Base-by-base conservation (phyloP, 1,140 invertebrate species). In the Triops longicaudatus region DNA sequence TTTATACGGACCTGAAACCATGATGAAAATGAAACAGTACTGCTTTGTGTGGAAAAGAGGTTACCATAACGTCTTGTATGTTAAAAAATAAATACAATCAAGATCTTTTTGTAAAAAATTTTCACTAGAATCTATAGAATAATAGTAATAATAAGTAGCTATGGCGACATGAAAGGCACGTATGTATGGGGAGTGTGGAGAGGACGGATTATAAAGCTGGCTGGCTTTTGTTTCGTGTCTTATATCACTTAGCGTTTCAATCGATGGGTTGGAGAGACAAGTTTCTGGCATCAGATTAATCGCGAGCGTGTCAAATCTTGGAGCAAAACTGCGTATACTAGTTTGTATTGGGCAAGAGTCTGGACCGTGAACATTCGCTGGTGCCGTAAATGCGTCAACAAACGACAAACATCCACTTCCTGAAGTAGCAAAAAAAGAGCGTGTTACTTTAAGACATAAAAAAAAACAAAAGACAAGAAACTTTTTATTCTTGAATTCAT, bases 311-410 rank as follows among this genome's bases (percentile, higher is more conserved):
- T 93, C 63, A 96, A 83, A 84, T 96, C 95, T 79, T 92, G 90
- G 74, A 94, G 90, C 22, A 97, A 86, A 42, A 94, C 86, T 80
- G 90, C 89, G 82, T 96, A 93, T n/a, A 96, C 90, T 83, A 96
- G 95, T 81, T 90, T 89, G 85, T 96, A 97, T 83, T 96, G 94
- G 73, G 92, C 90, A 72, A 94, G 87, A 71, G 92, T 94, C 85
- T 94, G 92, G 73, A 96, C 90, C 84, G 95, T 91, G 80, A 90
- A 88, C 83, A 94, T 93, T 75, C 94, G 85, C 82, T 96, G 93
- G 81, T 93, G 90, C 72, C 94, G 87, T 26, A 95, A 86, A 78
- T 91, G 86, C 37, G 87, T 87, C 37, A 95, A 88, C 0, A 92
- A 90, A 77, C 91, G 87, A 0, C 92, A 90, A 80, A 94, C 89